Evolutionary conservation across 1,140 invertebrate genomes (phyloP).

Genomic region (Drosophila bipectinata): DNA sequence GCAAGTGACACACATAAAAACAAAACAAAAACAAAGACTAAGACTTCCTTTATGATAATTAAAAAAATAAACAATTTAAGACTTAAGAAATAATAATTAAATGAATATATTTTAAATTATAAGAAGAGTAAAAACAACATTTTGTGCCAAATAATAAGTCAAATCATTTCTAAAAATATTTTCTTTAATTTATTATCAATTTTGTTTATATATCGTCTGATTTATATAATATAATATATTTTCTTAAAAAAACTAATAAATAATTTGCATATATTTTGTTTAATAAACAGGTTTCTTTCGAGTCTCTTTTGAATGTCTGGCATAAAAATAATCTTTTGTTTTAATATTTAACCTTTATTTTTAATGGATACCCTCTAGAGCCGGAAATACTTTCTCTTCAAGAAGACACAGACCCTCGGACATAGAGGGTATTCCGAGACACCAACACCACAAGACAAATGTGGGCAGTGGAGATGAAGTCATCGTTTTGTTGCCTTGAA

Average conservation of each 20-base stretch:
- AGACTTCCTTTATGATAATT: conserved; percentile 31
- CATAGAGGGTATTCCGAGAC: conserved; percentile 20
- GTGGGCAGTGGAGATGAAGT: conserved; percentile 70
- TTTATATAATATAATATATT: not conserved
- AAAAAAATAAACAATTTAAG: not conserved
- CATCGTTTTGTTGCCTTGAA: conserved; percentile 67
- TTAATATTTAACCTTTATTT: not conserved
- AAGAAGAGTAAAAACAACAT: no score
- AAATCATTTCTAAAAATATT: no score
- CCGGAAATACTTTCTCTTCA: conserved; percentile 8
- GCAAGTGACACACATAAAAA: conserved; percentile 53
- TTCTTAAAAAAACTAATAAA: no score
- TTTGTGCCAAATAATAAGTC: no score
- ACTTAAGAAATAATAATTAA: no score
- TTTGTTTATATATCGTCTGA: no score
- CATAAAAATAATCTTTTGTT: not conserved
- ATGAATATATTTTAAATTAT: no score
- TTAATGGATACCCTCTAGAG: not conserved
- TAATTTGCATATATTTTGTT: no score
- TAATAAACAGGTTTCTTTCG: not conserved
- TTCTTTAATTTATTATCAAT: no score
- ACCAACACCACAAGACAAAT: conserved; percentile 17
- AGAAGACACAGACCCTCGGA: not conserved
- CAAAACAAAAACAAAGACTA: conserved; percentile 36
- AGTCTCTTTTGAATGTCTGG: no score